These are phyloP conservation scores for Zaprionus lineosus DNA, from an alignment of 2,888 invertebrate species.

Conservation along the genomic window DNA sequence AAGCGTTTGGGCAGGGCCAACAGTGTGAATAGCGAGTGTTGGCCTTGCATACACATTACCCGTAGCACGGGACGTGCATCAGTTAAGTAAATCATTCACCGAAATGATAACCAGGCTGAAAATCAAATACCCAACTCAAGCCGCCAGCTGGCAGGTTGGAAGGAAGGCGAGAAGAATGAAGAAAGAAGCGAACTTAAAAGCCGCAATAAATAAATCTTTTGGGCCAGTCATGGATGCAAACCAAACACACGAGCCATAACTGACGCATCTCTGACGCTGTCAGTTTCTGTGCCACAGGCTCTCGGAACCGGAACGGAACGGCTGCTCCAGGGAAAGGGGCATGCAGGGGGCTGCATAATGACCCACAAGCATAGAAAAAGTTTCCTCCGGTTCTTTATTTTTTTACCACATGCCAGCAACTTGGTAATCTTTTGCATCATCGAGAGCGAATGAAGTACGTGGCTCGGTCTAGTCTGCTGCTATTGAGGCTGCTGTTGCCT, in stretches of 20 bases:
- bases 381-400: slow-evolving; percentile 20
- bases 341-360: slow-evolving; percentile 65
- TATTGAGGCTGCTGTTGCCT: neutral
- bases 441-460: slow-evolving; percentile 73
- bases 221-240: slow-evolving; percentile 50
- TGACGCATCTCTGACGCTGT: slow-evolving; percentile 59
- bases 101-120: slow-evolving; percentile 6
- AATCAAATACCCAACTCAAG: slow-evolving; percentile 56
- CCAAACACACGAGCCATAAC: slow-evolving; percentile 40
- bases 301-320: slow-evolving; percentile 42
- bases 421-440: slow-evolving; percentile 77
- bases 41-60: slow-evolving; percentile 34
- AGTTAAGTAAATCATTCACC: slow-evolving; percentile 57
- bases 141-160: neutral
- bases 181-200: slow-evolving; percentile 54
- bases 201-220: slow-evolving; percentile 77
- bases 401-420: slow-evolving; percentile 61
- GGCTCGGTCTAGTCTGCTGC: slow-evolving; percentile 23
- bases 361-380: slow-evolving; percentile 63
- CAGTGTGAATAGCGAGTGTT: slow-evolving; percentile 1
- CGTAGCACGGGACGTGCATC: slow-evolving; percentile 55
- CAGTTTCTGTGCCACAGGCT: slow-evolving; percentile 52
- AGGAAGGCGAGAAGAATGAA: neutral
- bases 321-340: slow-evolving; percentile 17
- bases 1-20: slow-evolving; percentile 2